These are phyloP conservation scores for Mirza zaza DNA, from an alignment of 2,113 vertebrate genomes.

Conservation along the genomic window DNA sequence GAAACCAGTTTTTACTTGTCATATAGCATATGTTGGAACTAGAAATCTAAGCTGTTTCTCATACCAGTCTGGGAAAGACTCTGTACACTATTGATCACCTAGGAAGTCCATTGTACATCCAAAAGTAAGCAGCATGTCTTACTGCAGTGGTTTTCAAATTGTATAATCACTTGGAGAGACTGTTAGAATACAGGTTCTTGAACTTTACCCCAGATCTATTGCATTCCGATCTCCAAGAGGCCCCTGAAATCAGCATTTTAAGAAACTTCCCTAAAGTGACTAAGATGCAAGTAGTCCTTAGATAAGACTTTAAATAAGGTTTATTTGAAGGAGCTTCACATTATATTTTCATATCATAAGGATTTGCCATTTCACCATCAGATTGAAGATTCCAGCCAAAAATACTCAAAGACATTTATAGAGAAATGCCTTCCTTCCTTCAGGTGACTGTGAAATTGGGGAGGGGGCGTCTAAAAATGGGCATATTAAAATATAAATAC, in stretches of 20 bases:
- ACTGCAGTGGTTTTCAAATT: not conserved
- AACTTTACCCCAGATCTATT: not conserved
- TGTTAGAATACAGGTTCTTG: not conserved
- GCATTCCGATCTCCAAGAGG: not conserved
- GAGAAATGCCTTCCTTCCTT: constrained; percentile 5
- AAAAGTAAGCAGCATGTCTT: not conserved
- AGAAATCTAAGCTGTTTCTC: constrained; percentile 2
- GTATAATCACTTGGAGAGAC: not conserved
- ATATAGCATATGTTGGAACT: not conserved
- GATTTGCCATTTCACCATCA: not conserved
- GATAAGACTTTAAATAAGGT: not conserved
- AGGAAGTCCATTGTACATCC: constrained; percentile 9
- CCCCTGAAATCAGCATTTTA: constrained; percentile 6
- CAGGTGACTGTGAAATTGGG: constrained; percentile 10
- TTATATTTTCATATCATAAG: not conserved
- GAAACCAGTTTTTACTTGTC: not conserved
- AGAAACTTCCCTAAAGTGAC: not conserved
- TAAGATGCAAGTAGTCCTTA: not conserved
- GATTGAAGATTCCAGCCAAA: not conserved
- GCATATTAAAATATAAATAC: constrained; percentile 2
- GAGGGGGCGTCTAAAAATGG: not conserved
- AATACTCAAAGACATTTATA: not conserved
- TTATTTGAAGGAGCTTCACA: not conserved
- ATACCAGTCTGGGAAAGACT: not conserved
- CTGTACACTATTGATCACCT: not conserved